A percentile compares a stretch with the other conserved stretches of the same genome.
Evolutionary conservation across 2,888 invertebrate species (phyloP).

Genomic region (Fragum fragum): DNA sequence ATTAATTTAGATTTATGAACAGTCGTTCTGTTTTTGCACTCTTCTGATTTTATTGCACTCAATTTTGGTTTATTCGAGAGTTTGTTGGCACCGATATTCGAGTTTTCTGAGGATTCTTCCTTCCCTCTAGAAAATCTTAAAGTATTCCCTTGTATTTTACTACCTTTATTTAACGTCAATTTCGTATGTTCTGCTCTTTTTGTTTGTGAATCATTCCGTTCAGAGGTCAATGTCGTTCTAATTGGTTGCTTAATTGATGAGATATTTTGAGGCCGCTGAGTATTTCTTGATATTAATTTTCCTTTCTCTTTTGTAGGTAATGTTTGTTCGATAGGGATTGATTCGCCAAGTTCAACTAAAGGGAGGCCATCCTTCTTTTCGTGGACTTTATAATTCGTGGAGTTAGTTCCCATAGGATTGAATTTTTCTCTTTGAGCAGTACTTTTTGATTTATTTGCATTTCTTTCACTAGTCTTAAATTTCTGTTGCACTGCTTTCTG

Average conservation of each 20-base stretch:
- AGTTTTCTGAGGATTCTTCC: not conserved
- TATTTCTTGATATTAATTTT: not conserved
- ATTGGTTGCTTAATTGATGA: conserved; percentile 15
- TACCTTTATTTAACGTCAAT: not conserved
- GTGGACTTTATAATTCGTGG: not conserved
- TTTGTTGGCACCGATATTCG: conserved; percentile 4
- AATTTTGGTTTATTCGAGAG: not conserved
- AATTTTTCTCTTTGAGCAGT: not conserved
- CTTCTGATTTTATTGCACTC: conserved; percentile 22
- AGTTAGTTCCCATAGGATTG: not conserved
- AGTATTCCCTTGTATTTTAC: no score
- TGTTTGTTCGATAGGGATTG: not conserved
- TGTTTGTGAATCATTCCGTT: not conserved
- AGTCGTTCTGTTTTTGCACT: not conserved
- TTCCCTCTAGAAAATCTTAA: no score
- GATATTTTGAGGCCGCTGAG: not conserved
- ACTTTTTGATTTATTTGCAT: not conserved
- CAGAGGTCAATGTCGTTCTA: not conserved
- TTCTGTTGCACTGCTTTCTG: not conserved
- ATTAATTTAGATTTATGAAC: conserved; percentile 37
- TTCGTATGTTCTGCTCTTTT: not conserved
- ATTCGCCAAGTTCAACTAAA: not conserved
- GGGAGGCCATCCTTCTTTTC: not conserved
- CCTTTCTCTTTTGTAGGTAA: not conserved
- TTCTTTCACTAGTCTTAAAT: not conserved